Conservation (phyloP, 2,888 invertebrate species). For the Trissolcus brochymenae region DNA sequence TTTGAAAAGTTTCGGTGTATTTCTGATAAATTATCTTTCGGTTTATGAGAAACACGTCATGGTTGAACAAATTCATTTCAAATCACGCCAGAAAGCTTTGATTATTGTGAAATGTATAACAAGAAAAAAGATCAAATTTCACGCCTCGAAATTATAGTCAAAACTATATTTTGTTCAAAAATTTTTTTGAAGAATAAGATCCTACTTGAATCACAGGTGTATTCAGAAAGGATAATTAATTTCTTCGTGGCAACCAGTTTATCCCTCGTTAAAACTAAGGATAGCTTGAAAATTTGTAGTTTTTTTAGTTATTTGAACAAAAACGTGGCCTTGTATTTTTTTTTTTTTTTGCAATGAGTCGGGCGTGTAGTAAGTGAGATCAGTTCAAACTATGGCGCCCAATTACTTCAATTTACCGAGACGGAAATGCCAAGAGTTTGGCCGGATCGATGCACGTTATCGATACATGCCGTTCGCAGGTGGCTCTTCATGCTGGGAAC, state of each 20-base stretch:
- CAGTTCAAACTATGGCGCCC: slow-evolving; percentile 46
- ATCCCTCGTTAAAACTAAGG: slow-evolving; percentile 48
- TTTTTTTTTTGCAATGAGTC: slow-evolving; percentile 37
- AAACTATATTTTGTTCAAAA: too few species aligned
- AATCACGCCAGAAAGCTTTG: too few species aligned
- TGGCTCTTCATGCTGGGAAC: slow-evolving; percentile 17
- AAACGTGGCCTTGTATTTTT: slow-evolving; percentile 44
- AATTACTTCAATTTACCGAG: slow-evolving; percentile 56
- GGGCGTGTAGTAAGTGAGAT: slow-evolving; percentile 25
- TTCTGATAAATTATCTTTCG: slow-evolving; percentile 10
- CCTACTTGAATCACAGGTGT: neutral
- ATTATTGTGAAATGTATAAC: too few species aligned
- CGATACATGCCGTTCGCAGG: slow-evolving; percentile 43
- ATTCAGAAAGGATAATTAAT: slow-evolving; percentile 31
- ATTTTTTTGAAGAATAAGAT: too few species aligned
- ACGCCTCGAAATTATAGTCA: too few species aligned
- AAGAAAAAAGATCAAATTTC: too few species aligned
- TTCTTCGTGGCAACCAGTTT: slow-evolving; percentile 48
- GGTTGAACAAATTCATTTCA: neutral
- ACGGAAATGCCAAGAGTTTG: slow-evolving; percentile 30
- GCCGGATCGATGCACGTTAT: slow-evolving; percentile 44
- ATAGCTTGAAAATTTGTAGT: slow-evolving; percentile 49
- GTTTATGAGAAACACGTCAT: neutral
- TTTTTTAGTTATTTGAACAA: slow-evolving; percentile 50
- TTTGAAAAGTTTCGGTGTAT: slow-evolving; percentile 19